Base-by-base conservation (phyloP, 2,797 vertebrate species). In the Eurystomus glaucurus region DNA sequence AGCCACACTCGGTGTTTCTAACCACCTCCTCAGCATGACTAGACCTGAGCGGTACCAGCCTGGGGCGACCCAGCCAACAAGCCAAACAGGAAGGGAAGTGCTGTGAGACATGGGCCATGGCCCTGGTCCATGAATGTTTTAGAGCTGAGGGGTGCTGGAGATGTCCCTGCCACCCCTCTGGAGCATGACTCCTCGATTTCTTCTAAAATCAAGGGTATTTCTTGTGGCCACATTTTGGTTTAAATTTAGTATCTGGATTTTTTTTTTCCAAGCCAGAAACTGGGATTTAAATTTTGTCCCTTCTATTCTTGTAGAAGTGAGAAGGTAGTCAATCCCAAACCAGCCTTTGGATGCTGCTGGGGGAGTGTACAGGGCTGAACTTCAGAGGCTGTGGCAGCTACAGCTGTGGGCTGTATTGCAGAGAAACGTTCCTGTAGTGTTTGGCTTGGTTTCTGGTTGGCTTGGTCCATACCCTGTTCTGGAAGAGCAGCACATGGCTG, bases 11-110 rank as follows among this genome's bases (percentile, higher is more conserved):
- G 16, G 82, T 97, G 94, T 95, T 95, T 95, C 81, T 95, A 70
- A 95, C 88, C 94, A 96, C 85, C 93, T 98, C 97, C 94, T 96
- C 97, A 98, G 98, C 98, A 98, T 98, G 98, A 96, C 95, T 98
- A 98, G 98, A 97, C 98, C 98, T 97, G 98, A 97, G 97, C 51
- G 69, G 95, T 84, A 55, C 77, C 85, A 88, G 86, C 92, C 77
- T 61, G 93, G 90, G 88, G 66, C 45, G 2, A 93, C 82, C 84
- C 92, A 97, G 93, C 95, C 97, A 94, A 93, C 89, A 94, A 97
- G 97, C 97, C 97, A 97, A 97, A 97, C 97, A 93, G 91, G 71
- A 97, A 66, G 61, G 81, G 60, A 81, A 90, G 16, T 0, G 0
- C 46, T 48, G 17, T 35, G 37, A 78, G 28, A 65, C 23, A 1